Conservation (phyloP, 1,140 invertebrate species). For the Papilio xuthus region DNA sequence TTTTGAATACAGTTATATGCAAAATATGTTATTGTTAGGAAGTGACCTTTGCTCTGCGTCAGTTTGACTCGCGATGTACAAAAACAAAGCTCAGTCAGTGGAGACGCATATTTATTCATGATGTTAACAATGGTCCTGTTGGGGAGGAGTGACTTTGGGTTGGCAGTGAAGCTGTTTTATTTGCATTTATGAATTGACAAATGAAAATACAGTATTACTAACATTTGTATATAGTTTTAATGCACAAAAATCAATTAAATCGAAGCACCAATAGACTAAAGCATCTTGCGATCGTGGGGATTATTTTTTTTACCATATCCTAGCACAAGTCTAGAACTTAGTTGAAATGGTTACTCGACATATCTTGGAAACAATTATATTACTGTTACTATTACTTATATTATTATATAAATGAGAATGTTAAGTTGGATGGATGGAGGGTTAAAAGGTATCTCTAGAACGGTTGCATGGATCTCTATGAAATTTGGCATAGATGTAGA, state of each 20-base stretch:
- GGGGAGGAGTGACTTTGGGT: neutral
- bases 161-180: slow-evolving; percentile 5
- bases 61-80: slow-evolving; percentile 10
- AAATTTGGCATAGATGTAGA: too few species aligned
- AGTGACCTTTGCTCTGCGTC: neutral
- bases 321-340: too few species aligned
- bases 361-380: too few species aligned
- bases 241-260: neutral
- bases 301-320: too few species aligned
- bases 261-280: neutral
- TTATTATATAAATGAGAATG: too few species aligned
- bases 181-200: neutral
- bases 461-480: too few species aligned
- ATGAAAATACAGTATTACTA: neutral
- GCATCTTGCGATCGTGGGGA: too few species aligned
- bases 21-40: slow-evolving; percentile 18
- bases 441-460: too few species aligned
- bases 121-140: slow-evolving; percentile 6
- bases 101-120: slow-evolving; percentile 16
- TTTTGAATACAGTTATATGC: slow-evolving; percentile 8
- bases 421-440: too few species aligned
- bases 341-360: too few species aligned
- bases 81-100: slow-evolving; percentile 12
- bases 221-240: neutral
- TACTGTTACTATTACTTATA: too few species aligned